Percentiles rank a stretch among this genome's conserved stretches.
These are phyloP conservation scores for Lycophotia porphyrea DNA, from an alignment of 2,888 invertebrate genomes.

Conservation along the genomic window DNA sequence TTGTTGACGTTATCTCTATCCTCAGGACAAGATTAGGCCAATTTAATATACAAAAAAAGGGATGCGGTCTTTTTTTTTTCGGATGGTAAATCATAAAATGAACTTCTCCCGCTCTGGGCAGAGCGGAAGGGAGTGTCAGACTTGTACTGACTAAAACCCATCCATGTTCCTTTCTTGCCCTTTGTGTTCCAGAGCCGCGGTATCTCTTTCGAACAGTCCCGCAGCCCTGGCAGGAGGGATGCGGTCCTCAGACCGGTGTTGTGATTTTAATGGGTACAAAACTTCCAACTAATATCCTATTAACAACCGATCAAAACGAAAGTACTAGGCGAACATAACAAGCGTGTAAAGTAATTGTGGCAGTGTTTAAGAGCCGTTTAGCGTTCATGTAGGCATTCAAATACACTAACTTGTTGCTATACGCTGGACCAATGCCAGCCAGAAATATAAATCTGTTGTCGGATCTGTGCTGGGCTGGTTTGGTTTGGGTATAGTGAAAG, in stretches of 20 bases:
- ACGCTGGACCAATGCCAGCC: conserved; percentile 65
- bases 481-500: conserved; percentile 35
- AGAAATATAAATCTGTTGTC: conserved; percentile 62
- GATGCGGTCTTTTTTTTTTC: too few species aligned
- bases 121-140: too few species aligned
- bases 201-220: too few species aligned
- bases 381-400: conserved; percentile 64
- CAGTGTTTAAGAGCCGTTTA: conserved; percentile 63
- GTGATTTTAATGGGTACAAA: background rate
- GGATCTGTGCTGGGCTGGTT: conserved; percentile 47
- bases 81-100: too few species aligned
- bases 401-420: conserved; percentile 69
- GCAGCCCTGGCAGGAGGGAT: too few species aligned
- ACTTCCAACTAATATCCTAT: conserved; percentile 13
- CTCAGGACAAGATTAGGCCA: too few species aligned
- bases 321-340: conserved; percentile 45
- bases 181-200: too few species aligned
- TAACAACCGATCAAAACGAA: conserved; percentile 35
- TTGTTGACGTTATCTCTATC: too few species aligned
- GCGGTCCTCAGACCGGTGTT: background rate
- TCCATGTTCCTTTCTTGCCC: too few species aligned
- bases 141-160: too few species aligned
- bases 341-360: conserved; percentile 58
- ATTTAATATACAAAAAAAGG: too few species aligned
- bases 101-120: too few species aligned